Conservation (phyloP, 2,888 invertebrate species). For the Drosophila borealis region DNA sequence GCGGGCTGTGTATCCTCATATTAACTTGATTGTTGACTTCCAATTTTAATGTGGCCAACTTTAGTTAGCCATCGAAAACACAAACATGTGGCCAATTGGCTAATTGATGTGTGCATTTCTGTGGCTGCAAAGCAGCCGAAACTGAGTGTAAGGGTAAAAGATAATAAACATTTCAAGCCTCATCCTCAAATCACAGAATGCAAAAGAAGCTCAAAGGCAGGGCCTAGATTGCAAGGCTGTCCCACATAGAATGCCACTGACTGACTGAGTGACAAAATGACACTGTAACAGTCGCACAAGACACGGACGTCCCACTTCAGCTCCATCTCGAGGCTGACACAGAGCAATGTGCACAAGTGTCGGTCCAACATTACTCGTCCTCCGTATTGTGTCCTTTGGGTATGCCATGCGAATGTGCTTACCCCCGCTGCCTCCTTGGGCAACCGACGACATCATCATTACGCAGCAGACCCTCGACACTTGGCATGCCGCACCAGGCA, state of each 20-base stretch:
- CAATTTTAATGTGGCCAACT: constrained; percentile 9
- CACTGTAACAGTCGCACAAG: constrained; percentile 26
- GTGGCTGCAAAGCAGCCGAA: no score
- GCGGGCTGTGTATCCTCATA: constrained; percentile 41
- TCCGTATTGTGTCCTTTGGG: background rate
- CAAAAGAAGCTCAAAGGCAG: background rate
- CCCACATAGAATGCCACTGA: constrained; percentile 25
- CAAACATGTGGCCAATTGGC: constrained; percentile 14
- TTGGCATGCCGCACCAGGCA: constrained; percentile 13
- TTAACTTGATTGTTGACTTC: constrained; percentile 21
- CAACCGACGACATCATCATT: constrained; percentile 25
- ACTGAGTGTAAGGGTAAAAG: background rate
- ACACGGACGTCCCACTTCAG: constrained; percentile 14
- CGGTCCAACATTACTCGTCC: constrained; percentile 21
- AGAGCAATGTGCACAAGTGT: constrained; percentile 49
- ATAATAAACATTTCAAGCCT: constrained; percentile 5
- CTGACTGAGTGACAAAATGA: constrained; percentile 28
- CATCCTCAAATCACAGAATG: constrained; percentile 14
- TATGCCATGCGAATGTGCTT: constrained; percentile 10
- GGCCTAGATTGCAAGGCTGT: constrained; percentile 5
- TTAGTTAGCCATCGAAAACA: background rate
- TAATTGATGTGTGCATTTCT: constrained; percentile 38
- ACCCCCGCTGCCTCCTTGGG: background rate
- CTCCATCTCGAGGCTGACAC: constrained; percentile 30
- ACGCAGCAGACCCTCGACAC: constrained; percentile 15